Base-by-base conservation (phyloP, 1,140 invertebrate genomes). In the Brachionus rotundiformis region DNA sequence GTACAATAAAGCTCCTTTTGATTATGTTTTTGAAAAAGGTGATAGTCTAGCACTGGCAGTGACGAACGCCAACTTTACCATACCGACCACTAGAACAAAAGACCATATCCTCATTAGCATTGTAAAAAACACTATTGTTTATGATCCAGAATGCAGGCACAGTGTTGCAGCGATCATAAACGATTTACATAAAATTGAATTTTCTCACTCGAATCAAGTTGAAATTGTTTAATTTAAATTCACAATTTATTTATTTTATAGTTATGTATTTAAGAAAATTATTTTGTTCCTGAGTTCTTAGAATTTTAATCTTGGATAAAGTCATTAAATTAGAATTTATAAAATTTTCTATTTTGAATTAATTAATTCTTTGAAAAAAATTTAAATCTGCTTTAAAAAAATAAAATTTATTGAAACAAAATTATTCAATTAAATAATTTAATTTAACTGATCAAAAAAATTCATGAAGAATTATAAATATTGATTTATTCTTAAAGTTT, bases 1-100 rank as follows among this genome's bases (percentile, higher is more conserved):
- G 59, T 76, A 61, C 44, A 82, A 71, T 19, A 79, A 59, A 16
- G 76, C 44, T 29, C 76, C 76, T 23, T 79, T 79, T 63, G 76
- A 79, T 63, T 79, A 79, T 41, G 59, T 63, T 8, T 27, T 63
- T 19, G 76, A 79, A 63, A 63, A 59, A 79, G 76, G 76, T 79
- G 76, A 79, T 31, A 79, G 76, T 33, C 49, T 79, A 31, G 76
- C 76, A n/a, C 27, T 79, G 19, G 76, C 76, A 19, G 76, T 59
- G 4, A 49, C 47, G 19, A 79, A 79, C 41, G 47, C 44, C 4
- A 79, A 79, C 13, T 79, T 36, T 27, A 59, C 31, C 13, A 54
- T 79, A 39, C 76, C 76, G 44, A 23, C 4, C 13, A 10, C 16
- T 25, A 44, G 3, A 39, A 23, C 11, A 1, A 41, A 33, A 73